Conservation (phyloP, 2,797 vertebrate genomes). For the Graptemys geographica region DNA sequence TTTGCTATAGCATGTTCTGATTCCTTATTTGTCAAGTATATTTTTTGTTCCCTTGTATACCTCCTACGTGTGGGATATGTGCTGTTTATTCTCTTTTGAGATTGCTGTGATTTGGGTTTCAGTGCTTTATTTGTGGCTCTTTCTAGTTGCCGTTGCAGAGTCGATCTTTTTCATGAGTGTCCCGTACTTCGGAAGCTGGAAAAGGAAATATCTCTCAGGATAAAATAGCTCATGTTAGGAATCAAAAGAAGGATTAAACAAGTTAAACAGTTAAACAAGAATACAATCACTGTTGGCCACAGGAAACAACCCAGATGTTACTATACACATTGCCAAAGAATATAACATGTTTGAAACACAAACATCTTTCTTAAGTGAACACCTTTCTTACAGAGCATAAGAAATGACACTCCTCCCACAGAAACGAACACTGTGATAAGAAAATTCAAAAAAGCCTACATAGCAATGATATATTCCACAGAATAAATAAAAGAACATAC, state of each 20-base stretch:
- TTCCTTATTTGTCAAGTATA: neutral
- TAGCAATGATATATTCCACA: neutral
- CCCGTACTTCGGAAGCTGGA: neutral
- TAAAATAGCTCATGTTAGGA: neutral
- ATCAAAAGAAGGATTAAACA: neutral
- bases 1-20: neutral
- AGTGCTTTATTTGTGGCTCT: neutral
- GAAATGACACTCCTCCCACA: neutral
- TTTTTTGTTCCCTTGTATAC: neutral
- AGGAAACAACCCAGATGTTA: neutral
- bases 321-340: neutral
- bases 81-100: neutral
- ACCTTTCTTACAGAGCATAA: neutral
- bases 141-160: neutral
- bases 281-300: neutral
- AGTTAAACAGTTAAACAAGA: neutral
- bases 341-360: neutral
- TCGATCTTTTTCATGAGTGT: slow-evolving; percentile 6
- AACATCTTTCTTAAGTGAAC: neutral
- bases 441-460: neutral
- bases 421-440: neutral
- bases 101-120: neutral
- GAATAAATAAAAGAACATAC: neutral
- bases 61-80: neutral
- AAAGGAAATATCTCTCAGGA: neutral